Base-by-base conservation (phyloP, 2,888 invertebrate species). In the Hydrotaea diabolus region DNA sequence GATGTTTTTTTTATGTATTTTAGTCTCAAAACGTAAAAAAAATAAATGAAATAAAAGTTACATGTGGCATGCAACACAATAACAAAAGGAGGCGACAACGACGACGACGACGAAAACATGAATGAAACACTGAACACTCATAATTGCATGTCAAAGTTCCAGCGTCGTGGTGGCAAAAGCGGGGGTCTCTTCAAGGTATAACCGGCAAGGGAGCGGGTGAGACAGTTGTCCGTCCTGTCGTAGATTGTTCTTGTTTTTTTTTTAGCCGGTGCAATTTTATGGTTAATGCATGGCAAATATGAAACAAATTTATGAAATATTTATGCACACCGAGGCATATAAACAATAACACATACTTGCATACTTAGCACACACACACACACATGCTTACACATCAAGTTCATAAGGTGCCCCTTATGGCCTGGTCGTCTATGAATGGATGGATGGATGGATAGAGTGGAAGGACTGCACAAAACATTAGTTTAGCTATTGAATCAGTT, bases 131-230 rank as follows among this genome's bases (percentile, higher is more conserved):
- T 43, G 43, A 66, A 66, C 57, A 62, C 62, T 76, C 80, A 75
- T 77, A 77, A 80, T 83, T 83, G 77, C 83, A 80, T 77, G 83
- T 80, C 80, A 83, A 80, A 80, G 80, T 83, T 77, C 76, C 57
- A 19, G 64, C 13, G 13, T 36, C 4, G 64, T 17, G 66, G 39
- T 39, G 31, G 26, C 19, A 43, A 19, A 0, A 4, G 39, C 19
- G 62, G 31, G 19, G 11, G 26, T 36, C 39, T 39, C 66, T 19
- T 66, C 43, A 31, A 62, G 31, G 62, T 62, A 31, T 62, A 36
- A 31, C n/a, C 21, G 57, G 57, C 0, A 5, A 11, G 59, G 59
- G 59, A 11, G 26, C 2, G 53, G 9, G 55, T 57, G 23, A 26
- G 26, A 26, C n/a, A n/a, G n/a, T n/a, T n/a, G n/a, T n/a, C n/a